Conservation (phyloP, 2,113 vertebrate genomes). For the Megalops atlanticus region DNA sequence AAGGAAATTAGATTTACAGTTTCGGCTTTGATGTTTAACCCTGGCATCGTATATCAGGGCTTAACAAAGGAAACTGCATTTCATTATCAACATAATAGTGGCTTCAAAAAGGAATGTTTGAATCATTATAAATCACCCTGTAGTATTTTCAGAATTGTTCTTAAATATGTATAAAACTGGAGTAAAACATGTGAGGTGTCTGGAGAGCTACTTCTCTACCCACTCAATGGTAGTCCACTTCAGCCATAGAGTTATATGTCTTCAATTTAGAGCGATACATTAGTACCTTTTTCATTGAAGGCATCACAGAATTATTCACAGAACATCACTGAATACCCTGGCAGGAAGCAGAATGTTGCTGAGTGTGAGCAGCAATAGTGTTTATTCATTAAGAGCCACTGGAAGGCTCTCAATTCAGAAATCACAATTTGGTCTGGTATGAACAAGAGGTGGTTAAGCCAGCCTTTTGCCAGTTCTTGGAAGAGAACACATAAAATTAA, state of each 20-base stretch:
- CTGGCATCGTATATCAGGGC: conserved; percentile 6
- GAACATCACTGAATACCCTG: too few relatives aligned
- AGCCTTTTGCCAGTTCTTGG: background rate
- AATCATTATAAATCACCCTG: conserved; percentile 17
- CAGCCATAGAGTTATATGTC: background rate
- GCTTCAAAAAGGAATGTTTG: conserved; percentile 40
- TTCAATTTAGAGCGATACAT: background rate
- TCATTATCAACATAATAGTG: conserved; percentile 21
- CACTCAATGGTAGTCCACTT: background rate
- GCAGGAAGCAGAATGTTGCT: too few relatives aligned
- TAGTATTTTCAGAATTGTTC: background rate
- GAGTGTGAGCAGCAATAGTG: too few relatives aligned
- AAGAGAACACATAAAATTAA: background rate
- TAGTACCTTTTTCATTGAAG: too few relatives aligned
- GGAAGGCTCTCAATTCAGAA: too few relatives aligned
- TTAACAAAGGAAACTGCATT: conserved; percentile 19
- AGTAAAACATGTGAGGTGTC: background rate
- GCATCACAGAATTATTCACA: too few relatives aligned
- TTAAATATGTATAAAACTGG: background rate
- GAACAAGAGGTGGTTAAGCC: background rate
- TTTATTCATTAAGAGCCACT: too few relatives aligned
- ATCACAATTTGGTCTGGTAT: too few relatives aligned
- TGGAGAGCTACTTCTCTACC: background rate
- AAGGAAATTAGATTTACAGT: conserved; percentile 3
- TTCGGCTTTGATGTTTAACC: conserved; percentile 44